A percentile compares a stretch with the other conserved stretches of the same genome.
Conservation (phyloP, 2,888 invertebrate genomes). For the Dexiosoma caninum region DNA sequence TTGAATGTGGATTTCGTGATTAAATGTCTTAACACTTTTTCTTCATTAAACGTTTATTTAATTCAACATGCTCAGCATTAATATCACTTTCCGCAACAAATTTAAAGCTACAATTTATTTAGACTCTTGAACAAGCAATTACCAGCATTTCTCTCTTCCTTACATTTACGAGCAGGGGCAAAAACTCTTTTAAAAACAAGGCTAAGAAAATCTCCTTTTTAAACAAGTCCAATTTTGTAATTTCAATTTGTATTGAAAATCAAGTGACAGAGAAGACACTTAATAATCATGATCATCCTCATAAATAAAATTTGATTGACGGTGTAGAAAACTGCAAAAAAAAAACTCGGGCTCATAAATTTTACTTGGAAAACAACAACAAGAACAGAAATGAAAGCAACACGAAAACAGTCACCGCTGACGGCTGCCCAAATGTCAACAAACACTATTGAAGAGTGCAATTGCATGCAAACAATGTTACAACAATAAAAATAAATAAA, state of each 20-base stretch:
- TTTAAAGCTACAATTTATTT: slow-evolving; percentile 32
- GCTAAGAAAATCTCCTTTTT: neutral
- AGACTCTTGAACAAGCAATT: no score
- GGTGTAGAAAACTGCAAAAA: neutral
- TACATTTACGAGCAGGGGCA: neutral
- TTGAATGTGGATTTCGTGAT: slow-evolving; percentile 32
- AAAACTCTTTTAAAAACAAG: no score
- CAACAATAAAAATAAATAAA: neutral
- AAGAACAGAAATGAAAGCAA: slow-evolving; percentile 19
- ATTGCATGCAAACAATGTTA: slow-evolving; percentile 25
- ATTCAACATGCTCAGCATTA: slow-evolving; percentile 35
- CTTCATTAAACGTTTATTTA: slow-evolving; percentile 31
- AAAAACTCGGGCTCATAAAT: slow-evolving; percentile 7
- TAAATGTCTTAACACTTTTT: slow-evolving; percentile 45
- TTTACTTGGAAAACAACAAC: slow-evolving; percentile 1
- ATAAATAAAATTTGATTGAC: slow-evolving; percentile 8
- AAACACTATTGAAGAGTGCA: slow-evolving; percentile 43
- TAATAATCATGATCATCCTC: neutral
- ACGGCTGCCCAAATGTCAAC: slow-evolving; percentile 60
- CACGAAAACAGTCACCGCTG: slow-evolving; percentile 43
- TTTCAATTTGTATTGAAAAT: neutral
- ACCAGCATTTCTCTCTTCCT: neutral
- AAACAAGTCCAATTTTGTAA: neutral
- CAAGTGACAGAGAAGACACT: neutral
- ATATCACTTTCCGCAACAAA: slow-evolving; percentile 27